Percentiles rank a stretch among this genome's conserved stretches.
These are phyloP conservation scores for Lordiphosa fenestrarum DNA, from an alignment of 2,888 invertebrate species.

Conservation along the genomic window DNA sequence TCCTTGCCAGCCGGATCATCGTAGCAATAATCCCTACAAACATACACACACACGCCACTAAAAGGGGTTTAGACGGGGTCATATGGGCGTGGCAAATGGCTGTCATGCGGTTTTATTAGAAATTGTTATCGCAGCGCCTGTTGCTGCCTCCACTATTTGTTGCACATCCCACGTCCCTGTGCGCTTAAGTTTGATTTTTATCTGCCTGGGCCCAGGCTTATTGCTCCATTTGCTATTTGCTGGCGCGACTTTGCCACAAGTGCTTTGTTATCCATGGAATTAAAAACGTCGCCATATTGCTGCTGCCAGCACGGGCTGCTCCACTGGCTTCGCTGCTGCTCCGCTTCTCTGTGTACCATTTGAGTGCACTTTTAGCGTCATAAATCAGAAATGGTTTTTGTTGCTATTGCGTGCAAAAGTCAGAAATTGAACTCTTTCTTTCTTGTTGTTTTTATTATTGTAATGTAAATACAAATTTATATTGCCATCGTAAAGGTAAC, in stretches of 20 bases:
- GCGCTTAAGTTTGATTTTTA: constrained; percentile 73
- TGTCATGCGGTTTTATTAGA: constrained; percentile 74
- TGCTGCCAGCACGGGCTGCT: constrained; percentile 40
- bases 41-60: constrained; percentile 26
- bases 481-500: constrained; percentile 76
- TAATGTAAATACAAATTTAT: constrained; percentile 77
- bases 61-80: constrained; percentile 8
- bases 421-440: constrained; percentile 14
- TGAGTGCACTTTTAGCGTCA: constrained; percentile 73
- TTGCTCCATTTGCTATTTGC: constrained; percentile 52
- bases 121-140: constrained; percentile 68
- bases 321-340: background rate
- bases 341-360: constrained; percentile 32
- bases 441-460: constrained; percentile 62
- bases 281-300: constrained; percentile 71
- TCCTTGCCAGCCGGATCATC: constrained; percentile 29
- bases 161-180: constrained; percentile 29
- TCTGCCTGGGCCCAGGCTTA: constrained; percentile 51
- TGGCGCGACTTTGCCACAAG: constrained; percentile 47
- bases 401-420: constrained; percentile 22
- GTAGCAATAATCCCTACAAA: constrained; percentile 53
- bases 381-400: constrained; percentile 68
- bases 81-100: constrained; percentile 26
- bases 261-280: constrained; percentile 69
- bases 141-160: constrained; percentile 13